These are phyloP conservation scores for Dascyllus trimaculatus DNA, from an alignment of 2,113 vertebrate species.

Conservation along the genomic window DNA sequence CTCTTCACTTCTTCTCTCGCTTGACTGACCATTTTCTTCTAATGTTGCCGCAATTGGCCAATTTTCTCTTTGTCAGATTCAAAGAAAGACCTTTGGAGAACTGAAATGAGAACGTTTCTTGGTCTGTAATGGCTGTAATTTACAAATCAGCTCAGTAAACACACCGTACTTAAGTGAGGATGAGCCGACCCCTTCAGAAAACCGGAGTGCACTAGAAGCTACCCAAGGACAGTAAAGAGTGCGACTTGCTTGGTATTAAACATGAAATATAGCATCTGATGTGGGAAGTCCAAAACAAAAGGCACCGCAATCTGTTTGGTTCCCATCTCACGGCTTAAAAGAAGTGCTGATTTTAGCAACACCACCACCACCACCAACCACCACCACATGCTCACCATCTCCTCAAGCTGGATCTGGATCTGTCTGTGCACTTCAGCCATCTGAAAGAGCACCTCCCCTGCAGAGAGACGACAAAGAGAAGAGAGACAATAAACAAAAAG, in stretches of 20 bases:
- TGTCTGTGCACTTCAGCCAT: slow-evolving; percentile 99
- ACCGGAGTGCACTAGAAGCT: background rate
- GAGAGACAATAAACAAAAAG: slow-evolving; percentile 59
- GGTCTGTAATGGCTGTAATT: slow-evolving; percentile 16
- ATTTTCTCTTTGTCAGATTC: slow-evolving; percentile 7
- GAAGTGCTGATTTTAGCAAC: slow-evolving; percentile 32
- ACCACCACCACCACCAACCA: slow-evolving; percentile 84
- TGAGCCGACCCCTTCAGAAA: background rate
- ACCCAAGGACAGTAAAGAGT: accelerated
- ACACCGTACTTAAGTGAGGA: background rate
- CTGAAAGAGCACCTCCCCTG: slow-evolving; percentile 99
- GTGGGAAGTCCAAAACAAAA: slow-evolving; percentile 30
- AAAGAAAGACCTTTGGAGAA: slow-evolving; percentile 1
- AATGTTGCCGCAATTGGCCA: slow-evolving; percentile 15
- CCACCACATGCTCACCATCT: slow-evolving; percentile 90
- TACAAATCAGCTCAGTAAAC: slow-evolving; percentile 28
- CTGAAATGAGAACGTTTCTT: background rate
- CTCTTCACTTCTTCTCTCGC: background rate
- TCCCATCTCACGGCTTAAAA: slow-evolving; percentile 11
- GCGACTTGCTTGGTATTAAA: slow-evolving; percentile 10
- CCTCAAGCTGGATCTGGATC: slow-evolving; percentile 98
- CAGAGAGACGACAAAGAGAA: slow-evolving; percentile 54
- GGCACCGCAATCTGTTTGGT: slow-evolving; percentile 30
- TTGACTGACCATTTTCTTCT: background rate
- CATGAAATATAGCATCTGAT: slow-evolving; percentile 9